Conservation (phyloP, 2,888 invertebrate species). For the Mechanitis messenoides region DNA sequence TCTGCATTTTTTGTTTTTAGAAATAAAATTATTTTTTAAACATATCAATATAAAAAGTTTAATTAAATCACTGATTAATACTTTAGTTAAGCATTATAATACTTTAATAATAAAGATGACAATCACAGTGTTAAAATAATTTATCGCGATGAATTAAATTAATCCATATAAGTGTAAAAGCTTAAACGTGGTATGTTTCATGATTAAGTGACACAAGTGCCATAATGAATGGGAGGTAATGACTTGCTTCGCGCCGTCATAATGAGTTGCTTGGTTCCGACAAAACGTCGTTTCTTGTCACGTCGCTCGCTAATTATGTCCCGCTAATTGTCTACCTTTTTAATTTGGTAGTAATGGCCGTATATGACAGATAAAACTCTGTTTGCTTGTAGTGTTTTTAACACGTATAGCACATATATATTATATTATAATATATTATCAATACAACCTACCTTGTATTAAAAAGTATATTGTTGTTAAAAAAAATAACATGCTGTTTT, state of each 20-base stretch:
- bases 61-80: too few relatives aligned
- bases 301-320: conserved; percentile 33
- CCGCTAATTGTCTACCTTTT: conserved; percentile 29
- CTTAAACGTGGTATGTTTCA: conserved; percentile 5
- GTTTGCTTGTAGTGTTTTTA: neutral
- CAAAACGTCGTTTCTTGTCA: conserved; percentile 48
- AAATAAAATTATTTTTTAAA: too few relatives aligned
- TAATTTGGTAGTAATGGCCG: conserved; percentile 23
- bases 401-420: too few relatives aligned
- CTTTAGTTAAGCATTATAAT: too few relatives aligned
- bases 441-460: too few relatives aligned
- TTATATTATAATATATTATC: too few relatives aligned
- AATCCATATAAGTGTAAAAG: conserved; percentile 6
- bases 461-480: too few relatives aligned
- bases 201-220: conserved; percentile 23
- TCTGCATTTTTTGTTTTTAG: neutral
- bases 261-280: conserved; percentile 25
- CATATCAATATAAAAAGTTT: too few relatives aligned
- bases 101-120: too few relatives aligned
- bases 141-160: neutral
- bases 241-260: conserved; percentile 28
- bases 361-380: neutral
- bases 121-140: neutral
- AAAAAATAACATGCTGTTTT: too few relatives aligned
- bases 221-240: conserved; percentile 27